phyloP scores from a whole-genome alignment of 2,113 vertebrate genomes.

The Melanocharis versteri region DNA sequence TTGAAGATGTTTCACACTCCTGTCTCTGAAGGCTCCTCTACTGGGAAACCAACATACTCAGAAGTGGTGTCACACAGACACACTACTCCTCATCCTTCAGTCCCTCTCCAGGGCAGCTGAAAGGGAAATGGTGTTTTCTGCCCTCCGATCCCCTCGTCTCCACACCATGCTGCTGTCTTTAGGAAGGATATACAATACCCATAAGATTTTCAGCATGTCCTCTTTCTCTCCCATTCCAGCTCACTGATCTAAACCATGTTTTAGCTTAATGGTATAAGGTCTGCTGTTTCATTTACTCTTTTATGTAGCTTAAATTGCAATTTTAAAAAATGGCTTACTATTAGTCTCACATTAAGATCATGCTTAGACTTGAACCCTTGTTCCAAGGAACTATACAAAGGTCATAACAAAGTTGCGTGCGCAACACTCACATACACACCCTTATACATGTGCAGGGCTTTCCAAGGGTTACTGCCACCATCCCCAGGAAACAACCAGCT shows the following conservation, averaged over 20 bases:
- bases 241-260: not conserved
- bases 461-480: not conserved
- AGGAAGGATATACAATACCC: not conserved
- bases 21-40: not conserved
- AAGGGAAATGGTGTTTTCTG: not conserved
- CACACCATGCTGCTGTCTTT: not conserved
- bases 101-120: not conserved
- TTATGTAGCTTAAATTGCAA: not conserved
- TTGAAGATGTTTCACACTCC: not conserved
- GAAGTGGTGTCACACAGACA: accelerated
- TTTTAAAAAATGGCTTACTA: not conserved
- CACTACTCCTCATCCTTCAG: not conserved
- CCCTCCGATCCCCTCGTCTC: not conserved
- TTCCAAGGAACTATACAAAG: not conserved
- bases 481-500: not conserved
- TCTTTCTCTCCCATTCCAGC: not conserved
- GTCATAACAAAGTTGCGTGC: accelerated
- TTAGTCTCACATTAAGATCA: not conserved
- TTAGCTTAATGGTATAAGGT: not conserved
- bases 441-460: not conserved
- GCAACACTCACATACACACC: not conserved
- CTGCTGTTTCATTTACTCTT: not conserved
- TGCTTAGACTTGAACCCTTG: not conserved
- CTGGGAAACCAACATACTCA: not conserved
- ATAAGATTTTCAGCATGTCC: not conserved